These are phyloP conservation scores for Pseudoatta argentina DNA, from an alignment of 1,140 invertebrate genomes.

Conservation along the genomic window DNA sequence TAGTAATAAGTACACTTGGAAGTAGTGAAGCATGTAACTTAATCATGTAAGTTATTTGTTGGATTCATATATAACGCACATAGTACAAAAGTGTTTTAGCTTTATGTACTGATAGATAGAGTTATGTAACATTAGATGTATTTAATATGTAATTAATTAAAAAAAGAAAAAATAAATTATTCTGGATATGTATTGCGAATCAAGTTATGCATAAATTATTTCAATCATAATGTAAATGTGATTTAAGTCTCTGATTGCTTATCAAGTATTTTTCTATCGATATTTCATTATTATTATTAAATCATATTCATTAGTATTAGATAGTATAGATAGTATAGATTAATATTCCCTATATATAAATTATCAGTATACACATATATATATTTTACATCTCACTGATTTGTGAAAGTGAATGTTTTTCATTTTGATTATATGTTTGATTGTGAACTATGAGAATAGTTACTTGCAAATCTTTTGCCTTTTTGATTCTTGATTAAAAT, in stretches of 20 bases:
- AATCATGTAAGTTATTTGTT: conserved; percentile 80
- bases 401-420: neutral
- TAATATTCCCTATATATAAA: neutral
- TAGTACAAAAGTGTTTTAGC: conserved; percentile 84
- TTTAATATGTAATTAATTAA: conserved; percentile 76
- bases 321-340: too few relatives aligned
- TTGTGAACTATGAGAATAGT: neutral
- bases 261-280: neutral
- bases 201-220: conserved; percentile 11
- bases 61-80: conserved; percentile 76
- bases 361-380: neutral
- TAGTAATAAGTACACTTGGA: conserved; percentile 72
- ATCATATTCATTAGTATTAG: neutral
- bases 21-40: conserved; percentile 58
- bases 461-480: neutral
- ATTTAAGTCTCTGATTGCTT: neutral
- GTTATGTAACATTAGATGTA: conserved; percentile 71
- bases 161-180: conserved; percentile 79
- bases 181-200: conserved; percentile 67
- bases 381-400: neutral
- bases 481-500: neutral
- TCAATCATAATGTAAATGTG: conserved; percentile 12
- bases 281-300: neutral
- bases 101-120: conserved; percentile 78
- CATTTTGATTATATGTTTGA: neutral